Percentiles rank a stretch among this genome's conserved stretches.
Evolutionary conservation across 2,888 invertebrate species (phyloP).

Genomic region (Drosophila vallismaia): DNA sequence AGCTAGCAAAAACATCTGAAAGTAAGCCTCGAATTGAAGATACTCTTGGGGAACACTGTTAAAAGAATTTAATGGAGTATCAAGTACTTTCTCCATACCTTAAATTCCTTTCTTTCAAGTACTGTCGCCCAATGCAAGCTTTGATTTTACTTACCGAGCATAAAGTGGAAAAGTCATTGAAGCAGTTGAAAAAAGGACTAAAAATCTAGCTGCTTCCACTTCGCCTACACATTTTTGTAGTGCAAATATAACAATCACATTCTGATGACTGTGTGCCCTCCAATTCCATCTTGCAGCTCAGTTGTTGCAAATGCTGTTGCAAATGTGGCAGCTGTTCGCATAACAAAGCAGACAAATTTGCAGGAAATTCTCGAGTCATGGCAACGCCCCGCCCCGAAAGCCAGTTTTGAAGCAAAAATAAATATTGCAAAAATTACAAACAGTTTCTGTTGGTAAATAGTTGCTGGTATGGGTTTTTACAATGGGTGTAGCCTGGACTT

Average conservation of each 20-base stretch:
- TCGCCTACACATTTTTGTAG: conserved; percentile 7
- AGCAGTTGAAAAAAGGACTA: background rate
- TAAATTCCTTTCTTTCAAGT: background rate
- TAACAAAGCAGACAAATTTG: conserved; percentile 44
- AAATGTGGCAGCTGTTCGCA: conserved; percentile 39
- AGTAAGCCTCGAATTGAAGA: background rate
- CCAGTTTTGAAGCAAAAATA: conserved; percentile 65
- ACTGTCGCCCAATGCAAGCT: background rate
- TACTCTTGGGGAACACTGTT: conserved; percentile 3
- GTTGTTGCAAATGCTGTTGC: conserved; percentile 4
- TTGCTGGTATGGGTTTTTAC: conserved; percentile 37
- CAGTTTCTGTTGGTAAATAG: conserved; percentile 36
- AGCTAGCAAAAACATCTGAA: conserved; percentile 11
- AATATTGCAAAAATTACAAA: conserved; percentile 56
- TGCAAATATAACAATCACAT: conserved; percentile 18
- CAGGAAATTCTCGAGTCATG: conserved; percentile 73
- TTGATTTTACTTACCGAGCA: background rate
- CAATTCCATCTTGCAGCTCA: background rate
- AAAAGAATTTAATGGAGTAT: background rate
- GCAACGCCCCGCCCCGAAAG: conserved; percentile 70
- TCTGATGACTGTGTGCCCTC: conserved; percentile 3
- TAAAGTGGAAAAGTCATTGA: background rate
- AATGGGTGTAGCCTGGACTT: conserved; percentile 70
- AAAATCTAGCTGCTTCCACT: background rate
- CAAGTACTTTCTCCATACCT: background rate